A percentile compares a stretch with the other conserved stretches of the same genome.
These are phyloP conservation scores for Myiozetetes cayanensis DNA, from an alignment of 2,113 vertebrate species.

Conservation along the genomic window DNA sequence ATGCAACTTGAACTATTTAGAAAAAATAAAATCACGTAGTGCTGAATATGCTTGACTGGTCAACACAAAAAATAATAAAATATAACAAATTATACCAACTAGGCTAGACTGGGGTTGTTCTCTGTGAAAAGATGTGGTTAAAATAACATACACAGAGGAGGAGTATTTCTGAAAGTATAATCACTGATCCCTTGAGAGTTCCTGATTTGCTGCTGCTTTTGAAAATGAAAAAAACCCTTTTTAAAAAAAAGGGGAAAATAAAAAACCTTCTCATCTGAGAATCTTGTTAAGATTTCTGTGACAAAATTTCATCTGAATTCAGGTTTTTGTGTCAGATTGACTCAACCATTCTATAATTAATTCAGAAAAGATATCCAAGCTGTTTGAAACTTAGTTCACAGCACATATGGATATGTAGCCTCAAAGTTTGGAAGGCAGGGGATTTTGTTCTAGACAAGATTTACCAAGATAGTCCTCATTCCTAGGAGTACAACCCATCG, in stretches of 20 bases:
- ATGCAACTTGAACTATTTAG: background rate
- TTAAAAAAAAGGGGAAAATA: background rate
- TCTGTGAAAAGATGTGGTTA: background rate
- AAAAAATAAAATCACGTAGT: background rate
- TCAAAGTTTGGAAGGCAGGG: background rate
- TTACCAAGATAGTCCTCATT: background rate
- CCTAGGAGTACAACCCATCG: background rate
- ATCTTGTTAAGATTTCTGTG: background rate
- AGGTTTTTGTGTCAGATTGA: background rate
- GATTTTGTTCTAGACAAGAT: background rate
- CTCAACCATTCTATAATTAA: background rate
- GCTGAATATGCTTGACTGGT: background rate
- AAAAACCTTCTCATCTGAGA: background rate
- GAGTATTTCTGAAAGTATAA: background rate
- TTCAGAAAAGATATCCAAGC: background rate
- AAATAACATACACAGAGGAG: background rate
- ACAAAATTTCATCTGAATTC: background rate
- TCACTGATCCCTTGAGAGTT: background rate
- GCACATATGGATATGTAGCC: background rate
- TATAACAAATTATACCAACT: background rate
- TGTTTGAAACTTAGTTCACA: background rate
- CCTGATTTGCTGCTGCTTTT: background rate
- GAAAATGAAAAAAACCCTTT: background rate
- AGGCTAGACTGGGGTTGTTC: background rate
- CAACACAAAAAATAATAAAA: background rate